Evolutionary conservation across 2,888 invertebrate genomes (phyloP).

Genomic region (Drosophila formosana): DNA sequence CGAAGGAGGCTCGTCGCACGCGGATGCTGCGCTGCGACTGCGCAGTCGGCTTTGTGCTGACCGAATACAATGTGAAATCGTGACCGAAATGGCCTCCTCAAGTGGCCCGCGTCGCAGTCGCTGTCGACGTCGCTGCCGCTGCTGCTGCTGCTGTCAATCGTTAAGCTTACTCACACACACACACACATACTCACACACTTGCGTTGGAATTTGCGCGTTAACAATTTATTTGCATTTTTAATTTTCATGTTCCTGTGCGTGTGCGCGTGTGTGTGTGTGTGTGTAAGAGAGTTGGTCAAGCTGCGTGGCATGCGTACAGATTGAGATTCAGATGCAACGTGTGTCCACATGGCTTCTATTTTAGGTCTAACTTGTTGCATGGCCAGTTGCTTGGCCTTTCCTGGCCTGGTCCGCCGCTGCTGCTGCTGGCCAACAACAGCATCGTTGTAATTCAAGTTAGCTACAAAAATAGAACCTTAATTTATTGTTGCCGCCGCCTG

Average conservation of each 20-base stretch:
- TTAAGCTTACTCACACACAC: conserved; percentile 21
- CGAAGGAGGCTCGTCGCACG: conserved; percentile 71
- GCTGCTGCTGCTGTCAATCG: conserved; percentile 30
- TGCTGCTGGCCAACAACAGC: conserved; percentile 11
- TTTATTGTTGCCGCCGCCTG: conserved; percentile 70
- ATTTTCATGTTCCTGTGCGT: conserved; percentile 70
- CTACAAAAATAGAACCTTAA: conserved; percentile 81
- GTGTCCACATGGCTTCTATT: conserved; percentile 66
- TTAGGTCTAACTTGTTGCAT: conserved; percentile 78
- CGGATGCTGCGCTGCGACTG: conserved; percentile 56
- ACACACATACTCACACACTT: conserved; percentile 15
- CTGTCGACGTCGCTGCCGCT: conserved; percentile 7
- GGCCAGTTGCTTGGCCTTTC: conserved; percentile 41
- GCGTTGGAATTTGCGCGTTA: conserved; percentile 74
- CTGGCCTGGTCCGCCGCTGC: not conserved
- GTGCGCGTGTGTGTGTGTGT: conserved; percentile 21
- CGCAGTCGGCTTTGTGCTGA: conserved; percentile 45
- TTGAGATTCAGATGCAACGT: conserved; percentile 35
- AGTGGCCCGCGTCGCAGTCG: conserved; percentile 48
- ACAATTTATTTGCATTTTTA: conserved; percentile 82
- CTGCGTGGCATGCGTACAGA: conserved; percentile 34
- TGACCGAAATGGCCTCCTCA: conserved; percentile 77
- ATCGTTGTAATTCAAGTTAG: conserved; percentile 73
- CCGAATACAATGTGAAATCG: conserved; percentile 68
- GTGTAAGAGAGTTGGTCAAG: conserved; percentile 61